phyloP scores from a whole-genome alignment of 2,888 invertebrate genomes.

The Horisme vitalbata region DNA sequence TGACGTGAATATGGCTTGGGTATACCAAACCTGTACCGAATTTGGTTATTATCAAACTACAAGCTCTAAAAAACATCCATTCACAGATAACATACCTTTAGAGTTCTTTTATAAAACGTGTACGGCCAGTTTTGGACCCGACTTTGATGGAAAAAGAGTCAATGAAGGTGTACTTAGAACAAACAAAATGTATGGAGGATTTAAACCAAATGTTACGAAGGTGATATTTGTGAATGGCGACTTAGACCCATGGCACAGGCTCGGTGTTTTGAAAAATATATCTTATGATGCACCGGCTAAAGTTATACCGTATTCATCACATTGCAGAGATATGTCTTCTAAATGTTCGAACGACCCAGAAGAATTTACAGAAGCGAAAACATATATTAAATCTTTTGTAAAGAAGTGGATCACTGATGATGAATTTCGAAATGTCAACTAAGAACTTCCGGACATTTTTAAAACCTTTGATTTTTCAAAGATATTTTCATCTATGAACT shows the following conservation, averaged over 20 bases:
- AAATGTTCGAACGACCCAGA: constrained; percentile 50
- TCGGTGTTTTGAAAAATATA: constrained; percentile 74
- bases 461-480: too few species aligned
- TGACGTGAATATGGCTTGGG: constrained; percentile 74
- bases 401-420: constrained; percentile 64
- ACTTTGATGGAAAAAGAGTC: constrained; percentile 57
- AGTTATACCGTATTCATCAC: constrained; percentile 56
- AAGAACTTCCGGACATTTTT: too few species aligned
- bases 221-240: constrained; percentile 84
- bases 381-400: constrained; percentile 59
- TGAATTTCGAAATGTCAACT: constrained; percentile 33
- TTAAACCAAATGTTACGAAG: constrained; percentile 73
- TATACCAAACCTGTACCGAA: constrained; percentile 90
- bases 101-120: constrained; percentile 69
- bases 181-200: constrained; percentile 76
- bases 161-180: constrained; percentile 60
- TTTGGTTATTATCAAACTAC: constrained; percentile 89
- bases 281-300: constrained; percentile 65
- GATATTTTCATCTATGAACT: too few species aligned
- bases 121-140: constrained; percentile 62
- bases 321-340: constrained; percentile 63
- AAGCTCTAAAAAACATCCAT: constrained; percentile 80
- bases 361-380: constrained; percentile 61
- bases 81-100: constrained; percentile 73
- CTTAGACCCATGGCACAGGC: constrained; percentile 82